Conservation (phyloP, 1,140 invertebrate species). For the Zaprionus ghesquierei region DNA sequence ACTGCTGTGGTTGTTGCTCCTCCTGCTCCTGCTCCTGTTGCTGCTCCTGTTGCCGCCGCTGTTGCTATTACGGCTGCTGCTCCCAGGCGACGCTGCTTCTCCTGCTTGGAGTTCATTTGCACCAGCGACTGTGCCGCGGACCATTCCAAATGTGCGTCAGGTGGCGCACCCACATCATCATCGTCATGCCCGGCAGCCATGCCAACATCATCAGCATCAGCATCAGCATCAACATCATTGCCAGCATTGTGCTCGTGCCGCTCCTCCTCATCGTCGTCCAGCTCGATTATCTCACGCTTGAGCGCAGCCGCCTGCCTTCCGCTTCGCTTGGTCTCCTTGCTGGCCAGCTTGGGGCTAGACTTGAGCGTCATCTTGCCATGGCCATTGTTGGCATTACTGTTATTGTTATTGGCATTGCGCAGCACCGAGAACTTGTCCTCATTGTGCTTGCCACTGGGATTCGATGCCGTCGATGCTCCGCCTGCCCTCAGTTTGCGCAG, state of each 20-base stretch:
- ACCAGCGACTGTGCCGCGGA: constrained; percentile 79
- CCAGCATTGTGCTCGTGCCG: constrained; percentile 25
- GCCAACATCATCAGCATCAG: constrained; percentile 1
- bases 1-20: constrained; percentile 26
- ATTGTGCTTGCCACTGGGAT: constrained; percentile 5
- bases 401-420: constrained; percentile 70
- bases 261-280: constrained; percentile 49
- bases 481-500: constrained; percentile 53
- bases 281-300: constrained; percentile 67
- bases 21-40: constrained; percentile 11
- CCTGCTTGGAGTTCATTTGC: constrained; percentile 80
- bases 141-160: constrained; percentile 67
- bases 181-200: constrained; percentile 23
- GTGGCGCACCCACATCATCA: constrained; percentile 15
- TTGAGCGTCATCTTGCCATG: constrained; percentile 46
- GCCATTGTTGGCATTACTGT: constrained; percentile 56
- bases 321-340: constrained; percentile 45
- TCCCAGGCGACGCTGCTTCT: constrained; percentile 61
- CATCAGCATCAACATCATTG: constrained; percentile 12
- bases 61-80: not conserved
- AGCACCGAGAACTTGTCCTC: constrained; percentile 59
- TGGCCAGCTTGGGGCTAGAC: constrained; percentile 25
- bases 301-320: constrained; percentile 42
- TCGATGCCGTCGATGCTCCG: not conserved
- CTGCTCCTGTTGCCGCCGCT: constrained; percentile 4